These are phyloP conservation scores for Cheilosia scutellata DNA, from an alignment of 2,888 invertebrate genomes.

Conservation along the genomic window DNA sequence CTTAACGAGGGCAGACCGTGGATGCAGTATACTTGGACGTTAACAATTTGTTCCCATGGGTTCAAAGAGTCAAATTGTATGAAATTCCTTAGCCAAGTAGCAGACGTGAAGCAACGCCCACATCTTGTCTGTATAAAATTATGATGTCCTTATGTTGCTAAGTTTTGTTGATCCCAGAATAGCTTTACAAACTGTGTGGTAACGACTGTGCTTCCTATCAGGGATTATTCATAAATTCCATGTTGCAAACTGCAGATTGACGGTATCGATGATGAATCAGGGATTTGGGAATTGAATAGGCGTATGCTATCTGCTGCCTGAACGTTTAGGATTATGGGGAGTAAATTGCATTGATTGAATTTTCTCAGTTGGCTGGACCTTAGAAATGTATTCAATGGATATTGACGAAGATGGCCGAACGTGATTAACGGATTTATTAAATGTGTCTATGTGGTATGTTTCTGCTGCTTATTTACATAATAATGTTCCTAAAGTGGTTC, in stretches of 20 bases:
- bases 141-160: conserved; percentile 23
- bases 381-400: neutral
- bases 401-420: no score
- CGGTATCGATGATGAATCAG: conserved; percentile 14
- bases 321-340: neutral
- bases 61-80: conserved; percentile 20
- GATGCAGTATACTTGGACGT: conserved; percentile 24
- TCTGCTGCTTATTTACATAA: no score
- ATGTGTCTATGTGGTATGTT: no score
- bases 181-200: conserved; percentile 8
- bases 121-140: conserved; percentile 28
- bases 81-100: conserved; percentile 4
- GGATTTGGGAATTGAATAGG: conserved; percentile 1
- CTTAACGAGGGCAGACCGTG: conserved; percentile 25
- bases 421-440: no score
- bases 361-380: neutral
- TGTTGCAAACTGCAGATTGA: conserved; percentile 8
- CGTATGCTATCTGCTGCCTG: neutral
- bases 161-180: conserved; percentile 27
- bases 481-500: no score
- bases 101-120: conserved; percentile 16
- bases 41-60: conserved; percentile 37
- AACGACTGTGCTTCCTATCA: conserved; percentile 6
- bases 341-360: neutral
- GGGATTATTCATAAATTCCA: conserved; percentile 31